Percentiles rank a stretch among this genome's conserved stretches.
Conservation (phyloP, 2,113 vertebrate species). For the Pungitius pungitius region DNA sequence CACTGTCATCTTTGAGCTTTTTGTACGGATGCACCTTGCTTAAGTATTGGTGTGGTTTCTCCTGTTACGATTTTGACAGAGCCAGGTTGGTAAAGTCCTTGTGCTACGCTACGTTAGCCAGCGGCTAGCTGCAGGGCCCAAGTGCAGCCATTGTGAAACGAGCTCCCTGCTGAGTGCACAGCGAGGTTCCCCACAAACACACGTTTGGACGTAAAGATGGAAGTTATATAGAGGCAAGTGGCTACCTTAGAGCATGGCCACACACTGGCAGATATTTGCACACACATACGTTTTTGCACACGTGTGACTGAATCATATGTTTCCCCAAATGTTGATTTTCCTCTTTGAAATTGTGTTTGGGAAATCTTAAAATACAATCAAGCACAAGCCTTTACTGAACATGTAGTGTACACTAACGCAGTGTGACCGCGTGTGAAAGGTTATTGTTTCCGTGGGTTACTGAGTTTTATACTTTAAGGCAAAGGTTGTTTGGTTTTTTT, state of each 20-base stretch:
- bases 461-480: conserved; percentile 13
- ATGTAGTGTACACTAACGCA: conserved; percentile 22
- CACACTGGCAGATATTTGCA: too few relatives aligned
- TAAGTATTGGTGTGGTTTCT: neutral
- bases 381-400: conserved; percentile 17
- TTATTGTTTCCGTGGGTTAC: conserved; percentile 21
- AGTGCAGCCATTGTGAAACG: neutral
- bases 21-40: neutral
- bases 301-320: neutral
- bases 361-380: too few relatives aligned
- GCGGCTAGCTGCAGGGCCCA: neutral
- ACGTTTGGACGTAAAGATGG: too few relatives aligned
- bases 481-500: conserved; percentile 1
- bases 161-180: neutral
- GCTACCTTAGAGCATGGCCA: too few relatives aligned
- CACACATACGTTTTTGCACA: too few relatives aligned
- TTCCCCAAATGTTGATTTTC: neutral
- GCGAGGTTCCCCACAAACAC: too few relatives aligned
- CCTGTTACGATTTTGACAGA: neutral
- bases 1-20: too few relatives aligned
- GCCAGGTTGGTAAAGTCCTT: neutral
- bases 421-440: conserved; percentile 25
- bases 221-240: too few relatives aligned
- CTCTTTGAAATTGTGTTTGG: neutral
- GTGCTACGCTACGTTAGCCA: neutral